These are phyloP conservation scores for Anseranas semipalmata DNA, from an alignment of 2,113 vertebrate species.

Conservation along the genomic window DNA sequence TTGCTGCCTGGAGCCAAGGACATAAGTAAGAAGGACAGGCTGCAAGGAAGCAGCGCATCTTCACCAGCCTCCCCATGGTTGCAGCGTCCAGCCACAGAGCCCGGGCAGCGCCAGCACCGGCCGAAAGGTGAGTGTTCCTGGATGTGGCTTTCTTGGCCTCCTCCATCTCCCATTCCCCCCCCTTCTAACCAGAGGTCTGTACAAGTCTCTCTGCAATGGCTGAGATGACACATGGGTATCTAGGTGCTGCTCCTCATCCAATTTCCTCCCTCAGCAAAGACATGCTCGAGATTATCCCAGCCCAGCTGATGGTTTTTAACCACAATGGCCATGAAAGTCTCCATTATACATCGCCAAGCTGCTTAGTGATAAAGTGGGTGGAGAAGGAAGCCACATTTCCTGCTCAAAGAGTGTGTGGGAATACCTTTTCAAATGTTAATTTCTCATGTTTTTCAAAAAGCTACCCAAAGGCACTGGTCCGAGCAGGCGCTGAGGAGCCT, in stretches of 20 bases:
- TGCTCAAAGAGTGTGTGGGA: slow-evolving; percentile 60
- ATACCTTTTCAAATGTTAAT: slow-evolving; percentile 73
- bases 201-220: neutral
- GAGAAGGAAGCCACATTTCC: slow-evolving; percentile 65
- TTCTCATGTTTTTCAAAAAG: slow-evolving; percentile 64
- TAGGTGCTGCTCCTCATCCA: neutral
- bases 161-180: neutral
- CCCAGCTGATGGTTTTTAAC: neutral
- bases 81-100: too few species aligned
- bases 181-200: neutral
- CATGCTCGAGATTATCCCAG: neutral
- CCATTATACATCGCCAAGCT: slow-evolving; percentile 49
- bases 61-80: too few species aligned
- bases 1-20: too few species aligned
- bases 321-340: slow-evolving; percentile 36
- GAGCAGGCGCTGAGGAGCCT: neutral
- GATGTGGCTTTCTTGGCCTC: neutral
- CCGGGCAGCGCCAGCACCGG: too few species aligned
- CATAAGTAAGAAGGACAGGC: too few species aligned
- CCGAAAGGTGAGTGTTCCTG: neutral
- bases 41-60: too few species aligned
- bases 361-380: slow-evolving; percentile 48
- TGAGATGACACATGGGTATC: neutral
- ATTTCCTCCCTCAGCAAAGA: neutral
- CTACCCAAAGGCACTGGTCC: slow-evolving; percentile 50